A percentile compares a stretch with the other conserved stretches of the same genome.
Evolutionary conservation across 2,888 invertebrate genomes (phyloP).

Genomic region (Oligia strigilis): DNA sequence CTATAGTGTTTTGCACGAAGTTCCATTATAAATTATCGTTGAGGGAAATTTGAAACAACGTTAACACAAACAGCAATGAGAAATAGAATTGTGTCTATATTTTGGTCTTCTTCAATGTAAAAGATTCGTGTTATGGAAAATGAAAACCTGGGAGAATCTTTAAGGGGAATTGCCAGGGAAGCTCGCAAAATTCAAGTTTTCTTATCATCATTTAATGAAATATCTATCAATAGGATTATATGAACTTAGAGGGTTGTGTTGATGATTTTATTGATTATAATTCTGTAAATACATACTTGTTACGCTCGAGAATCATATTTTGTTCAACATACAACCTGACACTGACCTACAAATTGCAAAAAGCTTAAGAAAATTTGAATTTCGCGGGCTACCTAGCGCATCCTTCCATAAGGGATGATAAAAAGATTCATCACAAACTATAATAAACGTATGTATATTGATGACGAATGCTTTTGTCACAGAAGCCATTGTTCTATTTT

Average conservation of each 20-base stretch:
- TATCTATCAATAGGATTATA: background rate
- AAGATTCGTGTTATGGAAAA: background rate
- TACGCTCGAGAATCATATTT: too few relatives aligned
- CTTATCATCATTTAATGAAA: background rate
- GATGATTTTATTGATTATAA: too few relatives aligned
- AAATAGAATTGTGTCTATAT: background rate
- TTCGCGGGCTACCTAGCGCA: background rate
- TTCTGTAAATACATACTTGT: too few relatives aligned
- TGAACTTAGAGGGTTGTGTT: background rate
- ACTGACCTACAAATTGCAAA: too few relatives aligned
- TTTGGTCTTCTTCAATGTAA: background rate
- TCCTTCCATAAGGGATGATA: background rate
- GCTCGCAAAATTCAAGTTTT: too few relatives aligned
- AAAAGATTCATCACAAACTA: constrained; percentile 3
- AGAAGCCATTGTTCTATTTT: constrained; percentile 1
- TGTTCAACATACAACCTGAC: too few relatives aligned
- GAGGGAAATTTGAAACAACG: background rate
- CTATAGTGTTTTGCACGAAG: constrained; percentile 17
- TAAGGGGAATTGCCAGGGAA: background rate
- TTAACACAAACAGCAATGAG: background rate
- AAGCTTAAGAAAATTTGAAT: background rate
- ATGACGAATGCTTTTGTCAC: constrained; percentile 5
- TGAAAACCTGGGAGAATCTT: background rate
- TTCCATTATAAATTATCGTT: constrained; percentile 16
- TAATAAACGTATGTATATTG: background rate